Evolutionary conservation across 2,888 invertebrate genomes (phyloP).

Genomic region (Nebria salina): DNA sequence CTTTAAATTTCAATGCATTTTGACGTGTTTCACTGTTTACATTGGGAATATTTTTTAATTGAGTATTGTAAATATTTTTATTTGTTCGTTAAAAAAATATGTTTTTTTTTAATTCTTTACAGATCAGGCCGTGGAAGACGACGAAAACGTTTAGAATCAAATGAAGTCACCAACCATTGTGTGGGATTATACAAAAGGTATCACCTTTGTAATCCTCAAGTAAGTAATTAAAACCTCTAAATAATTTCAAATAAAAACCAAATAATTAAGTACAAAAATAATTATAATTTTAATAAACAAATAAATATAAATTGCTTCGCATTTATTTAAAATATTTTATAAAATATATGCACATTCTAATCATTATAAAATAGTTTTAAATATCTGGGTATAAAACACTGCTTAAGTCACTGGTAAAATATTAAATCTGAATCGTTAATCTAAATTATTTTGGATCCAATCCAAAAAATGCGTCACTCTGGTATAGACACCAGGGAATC

Average conservation of each 20-base stretch:
- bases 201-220: conserved; percentile 84
- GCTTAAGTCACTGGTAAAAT: background rate
- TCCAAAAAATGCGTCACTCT: conserved; percentile 69
- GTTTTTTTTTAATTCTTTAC: conserved; percentile 43
- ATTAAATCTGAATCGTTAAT: conserved; percentile 43
- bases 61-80: background rate
- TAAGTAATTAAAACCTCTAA: conserved; percentile 58
- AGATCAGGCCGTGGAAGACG: conserved; percentile 61
- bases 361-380: background rate
- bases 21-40: background rate
- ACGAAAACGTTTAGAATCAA: conserved; percentile 49
- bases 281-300: background rate
- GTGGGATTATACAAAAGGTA: conserved; percentile 79
- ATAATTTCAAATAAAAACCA: background rate
- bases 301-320: background rate
- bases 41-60: background rate
- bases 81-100: background rate
- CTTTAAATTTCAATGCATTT: conserved; percentile 7
- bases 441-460: conserved; percentile 67
- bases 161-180: conserved; percentile 65
- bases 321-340: background rate
- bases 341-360: background rate
- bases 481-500: conserved; percentile 73
- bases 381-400: background rate
- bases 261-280: background rate